Conservation (phyloP, 1,140 invertebrate genomes). For the Leptopilina clavipes region DNA sequence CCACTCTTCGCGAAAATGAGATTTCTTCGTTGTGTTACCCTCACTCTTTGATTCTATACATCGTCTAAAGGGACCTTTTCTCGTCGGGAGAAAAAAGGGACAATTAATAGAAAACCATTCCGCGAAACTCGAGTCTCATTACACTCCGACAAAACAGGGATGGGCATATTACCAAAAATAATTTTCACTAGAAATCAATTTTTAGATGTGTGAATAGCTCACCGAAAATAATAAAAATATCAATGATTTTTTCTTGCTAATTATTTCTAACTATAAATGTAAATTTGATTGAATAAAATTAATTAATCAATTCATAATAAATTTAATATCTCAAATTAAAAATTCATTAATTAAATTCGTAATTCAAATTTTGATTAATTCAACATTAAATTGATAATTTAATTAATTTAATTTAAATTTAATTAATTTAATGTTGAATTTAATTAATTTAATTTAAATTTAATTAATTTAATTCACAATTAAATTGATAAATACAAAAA, state of each 20-base stretch:
- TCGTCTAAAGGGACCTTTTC: slow-evolving; percentile 17
- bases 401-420: too few relatives aligned
- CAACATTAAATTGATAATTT: too few relatives aligned
- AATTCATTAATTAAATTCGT: neutral
- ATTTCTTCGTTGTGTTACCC: slow-evolving; percentile 14
- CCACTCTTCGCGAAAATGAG: slow-evolving; percentile 38
- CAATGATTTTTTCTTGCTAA: too few relatives aligned
- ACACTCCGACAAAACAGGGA: neutral
- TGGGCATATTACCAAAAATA: slow-evolving; percentile 24
- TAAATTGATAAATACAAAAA: too few relatives aligned
- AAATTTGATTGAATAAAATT: too few relatives aligned
- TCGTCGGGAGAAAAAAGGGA: slow-evolving; percentile 7
- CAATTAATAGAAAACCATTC: slow-evolving; percentile 50
- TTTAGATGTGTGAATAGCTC: neutral
- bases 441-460: too few relatives aligned
- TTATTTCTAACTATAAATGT: too few relatives aligned
- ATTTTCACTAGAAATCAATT: neutral
- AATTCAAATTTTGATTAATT: too few relatives aligned
- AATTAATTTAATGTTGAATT: too few relatives aligned
- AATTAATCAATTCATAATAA: too few relatives aligned
- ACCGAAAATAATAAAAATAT: neutral
- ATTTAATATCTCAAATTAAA: too few relatives aligned
- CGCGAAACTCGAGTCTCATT: slow-evolving; percentile 25
- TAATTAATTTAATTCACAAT: too few relatives aligned
- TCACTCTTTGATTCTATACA: neutral